Percentiles rank a stretch among this genome's conserved stretches.
Conservation (phyloP, 2,888 invertebrate genomes). For the Drosophila kambysellisi region DNA sequence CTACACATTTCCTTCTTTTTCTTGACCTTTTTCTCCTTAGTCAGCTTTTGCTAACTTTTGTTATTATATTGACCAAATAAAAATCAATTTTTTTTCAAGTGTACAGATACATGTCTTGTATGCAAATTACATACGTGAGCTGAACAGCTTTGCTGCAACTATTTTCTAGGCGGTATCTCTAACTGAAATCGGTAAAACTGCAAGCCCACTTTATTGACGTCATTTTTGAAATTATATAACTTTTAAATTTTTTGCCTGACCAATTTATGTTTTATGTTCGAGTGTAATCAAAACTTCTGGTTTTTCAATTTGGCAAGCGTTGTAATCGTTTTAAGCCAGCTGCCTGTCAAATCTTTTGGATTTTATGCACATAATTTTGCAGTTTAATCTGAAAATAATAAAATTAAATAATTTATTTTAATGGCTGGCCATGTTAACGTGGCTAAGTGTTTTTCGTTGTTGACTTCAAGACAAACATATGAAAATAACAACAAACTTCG, state of each 20-base stretch:
- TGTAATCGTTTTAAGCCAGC: conserved; percentile 43
- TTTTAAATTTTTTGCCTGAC: background rate
- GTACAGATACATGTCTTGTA: conserved; percentile 1
- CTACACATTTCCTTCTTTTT: background rate
- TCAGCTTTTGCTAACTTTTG: background rate
- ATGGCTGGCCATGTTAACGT: conserved; percentile 67
- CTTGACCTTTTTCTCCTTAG: background rate
- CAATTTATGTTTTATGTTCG: conserved; percentile 4
- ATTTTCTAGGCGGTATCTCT: background rate
- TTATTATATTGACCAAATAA: background rate
- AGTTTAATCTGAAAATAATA: conserved; percentile 68
- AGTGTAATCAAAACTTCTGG: conserved; percentile 18
- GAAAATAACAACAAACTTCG: conserved; percentile 16
- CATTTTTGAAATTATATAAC: background rate
- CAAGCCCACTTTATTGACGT: conserved; percentile 6
- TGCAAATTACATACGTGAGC: conserved; percentile 51
- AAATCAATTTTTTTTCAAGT: background rate
- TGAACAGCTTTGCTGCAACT: conserved; percentile 31
- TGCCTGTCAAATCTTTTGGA: conserved; percentile 56
- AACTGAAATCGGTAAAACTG: background rate
- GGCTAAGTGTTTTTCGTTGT: conserved; percentile 81
- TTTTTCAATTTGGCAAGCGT: conserved; percentile 23
- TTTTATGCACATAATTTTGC: conserved; percentile 62
- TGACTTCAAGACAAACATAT: conserved; percentile 54
- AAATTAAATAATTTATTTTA: conserved; percentile 79